Base-by-base conservation (phyloP, 2,888 invertebrate genomes). In the Tupiocoris notatus region DNA sequence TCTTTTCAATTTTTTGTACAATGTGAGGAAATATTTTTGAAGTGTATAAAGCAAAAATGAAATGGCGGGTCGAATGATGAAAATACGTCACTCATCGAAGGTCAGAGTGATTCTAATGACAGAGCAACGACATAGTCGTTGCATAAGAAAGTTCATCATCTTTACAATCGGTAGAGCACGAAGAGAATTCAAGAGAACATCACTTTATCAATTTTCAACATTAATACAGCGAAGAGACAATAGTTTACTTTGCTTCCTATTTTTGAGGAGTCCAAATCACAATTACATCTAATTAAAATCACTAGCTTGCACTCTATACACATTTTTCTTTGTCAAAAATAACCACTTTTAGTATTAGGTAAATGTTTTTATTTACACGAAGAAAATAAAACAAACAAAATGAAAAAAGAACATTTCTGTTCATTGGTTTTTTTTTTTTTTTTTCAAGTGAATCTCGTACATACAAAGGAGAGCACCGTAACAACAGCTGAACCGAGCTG, bases 241-340 rank as follows among this genome's bases (percentile, higher is more conserved):
- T 2, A 21, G 9, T 63, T 59, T 54, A 54, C 7, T 18, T n/a
- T 59, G 6, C 18, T 59, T 63, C 21, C 21, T 22, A 17, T 17
- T 63, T n/a, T 63, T 63, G 20, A 63, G 6, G 16, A 63, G 20
- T 20, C 63, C 63, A 21, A 17, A 20, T 63, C 59, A 56, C 24
- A 70, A 70, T 54, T 23, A 70, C 76, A n/a, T n/a, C n/a, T 73
- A 77, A 77, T 63, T 62, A 63, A 78, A 70, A 62, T 73, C 73
- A 79, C 79, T 79, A 79, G 79, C 77, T 79, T 78, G 79, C 78
- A 78, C 77, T 78, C 78, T 80, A 79, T 80, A 80, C 79, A 80
- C 77, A 76, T 78, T 77, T 79, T 76, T 58, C 24, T 59, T 67
- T 24, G 17, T 63, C 61, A 62, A 79, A 79, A 79, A 79, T 79